A percentile compares a stretch with the other conserved stretches of the same genome.
Conservation (phyloP, 2,888 invertebrate genomes). For the Ametastegia equiseti region DNA sequence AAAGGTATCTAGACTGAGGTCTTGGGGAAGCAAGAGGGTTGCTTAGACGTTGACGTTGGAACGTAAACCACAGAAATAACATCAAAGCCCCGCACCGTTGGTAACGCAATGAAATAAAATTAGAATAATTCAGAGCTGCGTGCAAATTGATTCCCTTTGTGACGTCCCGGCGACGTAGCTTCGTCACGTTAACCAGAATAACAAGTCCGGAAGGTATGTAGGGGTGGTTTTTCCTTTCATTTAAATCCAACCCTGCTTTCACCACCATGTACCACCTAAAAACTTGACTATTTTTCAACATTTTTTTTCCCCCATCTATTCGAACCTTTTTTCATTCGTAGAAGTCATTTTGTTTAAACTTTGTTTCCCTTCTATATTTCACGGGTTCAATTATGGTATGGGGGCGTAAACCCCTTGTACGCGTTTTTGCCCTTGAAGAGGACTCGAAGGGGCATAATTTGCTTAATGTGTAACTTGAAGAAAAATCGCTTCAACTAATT, state of each 20-base stretch:
- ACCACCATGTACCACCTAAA: neutral
- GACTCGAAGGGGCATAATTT: too few species aligned
- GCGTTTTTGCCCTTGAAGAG: too few species aligned
- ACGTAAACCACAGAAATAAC: conserved; percentile 54
- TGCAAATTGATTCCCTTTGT: conserved; percentile 61
- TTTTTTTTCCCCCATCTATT: neutral
- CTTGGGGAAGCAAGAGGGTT: conserved; percentile 15
- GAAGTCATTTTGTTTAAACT: too few species aligned
- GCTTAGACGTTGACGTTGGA: conserved; percentile 4
- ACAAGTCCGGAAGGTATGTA: neutral
- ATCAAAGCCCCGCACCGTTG: conserved; percentile 53
- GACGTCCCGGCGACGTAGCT: conserved; percentile 50
- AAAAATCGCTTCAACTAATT: too few species aligned
- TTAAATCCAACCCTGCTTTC: neutral
- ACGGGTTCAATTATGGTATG: neutral
- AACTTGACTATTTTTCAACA: conserved; percentile 9
- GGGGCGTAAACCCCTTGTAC: too few species aligned
- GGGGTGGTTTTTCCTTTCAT: conserved; percentile 23
- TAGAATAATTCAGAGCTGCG: conserved; percentile 55
- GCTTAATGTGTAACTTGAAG: too few species aligned
- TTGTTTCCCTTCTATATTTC: neutral
- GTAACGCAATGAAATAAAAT: conserved; percentile 57
- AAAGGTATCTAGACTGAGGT: neutral
- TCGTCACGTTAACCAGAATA: conserved; percentile 47
- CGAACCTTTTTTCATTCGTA: too few species aligned